Conservation (phyloP, 2,888 invertebrate genomes). For the Drosophila paranaensis region DNA sequence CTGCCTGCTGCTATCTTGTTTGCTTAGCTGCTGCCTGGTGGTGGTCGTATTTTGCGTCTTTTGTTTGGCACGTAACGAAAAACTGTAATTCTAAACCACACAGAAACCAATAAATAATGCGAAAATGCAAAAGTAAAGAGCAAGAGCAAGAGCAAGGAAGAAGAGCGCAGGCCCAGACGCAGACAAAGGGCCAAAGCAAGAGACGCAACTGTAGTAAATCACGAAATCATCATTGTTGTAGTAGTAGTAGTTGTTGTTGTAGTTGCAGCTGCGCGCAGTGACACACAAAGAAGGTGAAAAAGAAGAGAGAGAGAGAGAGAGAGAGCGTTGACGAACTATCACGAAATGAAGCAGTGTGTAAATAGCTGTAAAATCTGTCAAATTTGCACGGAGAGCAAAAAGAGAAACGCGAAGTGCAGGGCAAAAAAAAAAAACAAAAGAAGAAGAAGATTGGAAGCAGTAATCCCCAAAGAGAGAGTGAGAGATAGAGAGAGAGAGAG, state of each 20-base stretch:
- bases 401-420: slow-evolving; percentile 37
- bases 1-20: slow-evolving; percentile 22
- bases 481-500: slow-evolving; percentile 6
- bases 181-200: slow-evolving; percentile 22
- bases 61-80: slow-evolving; percentile 70
- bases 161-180: slow-evolving; percentile 1
- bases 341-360: slow-evolving; percentile 23
- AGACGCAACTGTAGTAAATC: slow-evolving; percentile 31
- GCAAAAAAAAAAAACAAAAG: slow-evolving; percentile 5
- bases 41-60: slow-evolving; percentile 53
- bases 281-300: slow-evolving; percentile 32
- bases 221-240: slow-evolving; percentile 11
- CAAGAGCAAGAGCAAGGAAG: slow-evolving; percentile 13
- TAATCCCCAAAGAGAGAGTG: slow-evolving; percentile 11
- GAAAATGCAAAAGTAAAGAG: slow-evolving; percentile 47
- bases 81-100: slow-evolving; percentile 76
- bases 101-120: slow-evolving; percentile 50
- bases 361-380: slow-evolving; percentile 33
- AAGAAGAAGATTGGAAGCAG: not conserved
- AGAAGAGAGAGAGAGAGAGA: slow-evolving; percentile 8
- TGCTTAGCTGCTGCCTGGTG: slow-evolving; percentile 32
- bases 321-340: slow-evolving; percentile 20
- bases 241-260: slow-evolving; percentile 14
- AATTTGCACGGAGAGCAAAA: slow-evolving; percentile 27
- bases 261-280: slow-evolving; percentile 50